Conservation (phyloP, 2,113 vertebrate species). For the Cheilinus undulatus region DNA sequence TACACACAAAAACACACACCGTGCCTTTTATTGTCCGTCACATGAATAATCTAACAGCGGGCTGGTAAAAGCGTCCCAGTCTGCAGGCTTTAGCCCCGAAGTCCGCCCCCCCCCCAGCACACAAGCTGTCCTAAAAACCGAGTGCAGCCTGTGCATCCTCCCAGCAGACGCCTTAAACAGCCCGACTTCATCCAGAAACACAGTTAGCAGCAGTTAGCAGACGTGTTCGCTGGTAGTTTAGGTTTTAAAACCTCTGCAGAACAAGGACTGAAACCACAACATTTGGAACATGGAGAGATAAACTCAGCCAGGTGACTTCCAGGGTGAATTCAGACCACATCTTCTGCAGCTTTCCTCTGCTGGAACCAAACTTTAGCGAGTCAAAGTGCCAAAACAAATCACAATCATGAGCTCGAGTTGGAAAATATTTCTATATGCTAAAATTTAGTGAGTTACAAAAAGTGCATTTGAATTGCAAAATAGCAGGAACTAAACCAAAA, state of each 20-base stretch:
- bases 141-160: constrained; percentile 24
- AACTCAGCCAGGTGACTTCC: neutral
- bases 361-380: neutral
- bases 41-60: constrained; percentile 57
- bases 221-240: constrained; percentile 1
- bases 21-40: constrained; percentile 9
- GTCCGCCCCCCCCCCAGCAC: constrained; percentile 26
- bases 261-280: neutral
- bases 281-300: neutral
- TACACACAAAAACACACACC: constrained; percentile 16
- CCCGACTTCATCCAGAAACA: neutral
- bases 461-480: no score
- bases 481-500: no score
- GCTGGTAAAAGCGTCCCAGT: constrained; percentile 49
- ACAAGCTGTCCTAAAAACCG: constrained; percentile 48
- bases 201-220: neutral
- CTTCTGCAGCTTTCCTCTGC: neutral
- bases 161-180: neutral
- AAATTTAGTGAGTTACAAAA: no score
- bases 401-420: no score
- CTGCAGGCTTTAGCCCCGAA: constrained; percentile 42
- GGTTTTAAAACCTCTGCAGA: neutral
- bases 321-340: neutral
- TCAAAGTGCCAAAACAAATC: neutral
- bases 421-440: no score